Conservation (phyloP, 2,797 vertebrate genomes). For the Discoglossus pictus region DNA sequence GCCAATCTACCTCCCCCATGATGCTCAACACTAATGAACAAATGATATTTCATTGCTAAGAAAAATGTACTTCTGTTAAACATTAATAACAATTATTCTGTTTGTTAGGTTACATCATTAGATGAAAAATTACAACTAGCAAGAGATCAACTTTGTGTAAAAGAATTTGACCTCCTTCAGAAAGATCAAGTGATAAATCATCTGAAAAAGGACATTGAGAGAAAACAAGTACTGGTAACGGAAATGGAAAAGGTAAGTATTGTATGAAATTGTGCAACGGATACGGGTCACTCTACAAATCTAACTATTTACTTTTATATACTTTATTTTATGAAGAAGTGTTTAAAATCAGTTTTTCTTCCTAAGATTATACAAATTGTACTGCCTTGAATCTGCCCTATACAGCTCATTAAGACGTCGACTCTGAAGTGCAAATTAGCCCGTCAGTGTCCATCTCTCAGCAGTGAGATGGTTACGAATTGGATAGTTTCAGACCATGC, state of each 20-base stretch:
- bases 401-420: no score
- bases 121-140: conserved; percentile 66
- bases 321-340: not conserved
- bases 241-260: conserved; percentile 66
- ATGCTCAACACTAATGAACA: no score
- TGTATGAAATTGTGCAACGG: not conserved
- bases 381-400: no score
- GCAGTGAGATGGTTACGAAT: no score
- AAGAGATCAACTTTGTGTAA: conserved; percentile 69
- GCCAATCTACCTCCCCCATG: no score
- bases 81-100: not conserved
- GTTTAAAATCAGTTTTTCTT: no score
- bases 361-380: no score
- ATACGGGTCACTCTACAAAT: not conserved
- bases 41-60: no score
- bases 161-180: conserved; percentile 70
- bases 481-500: no score
- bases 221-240: conserved; percentile 56
- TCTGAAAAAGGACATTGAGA: conserved; percentile 68
- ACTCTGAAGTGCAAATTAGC: no score
- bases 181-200: conserved; percentile 71
- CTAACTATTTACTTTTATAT: conserved; percentile 6
- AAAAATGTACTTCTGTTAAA: no score
- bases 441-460: no score
- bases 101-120: conserved; percentile 52